Evolutionary conservation across 2,888 invertebrate species (phyloP).

Genomic region (Troides oblongomaculatus): DNA sequence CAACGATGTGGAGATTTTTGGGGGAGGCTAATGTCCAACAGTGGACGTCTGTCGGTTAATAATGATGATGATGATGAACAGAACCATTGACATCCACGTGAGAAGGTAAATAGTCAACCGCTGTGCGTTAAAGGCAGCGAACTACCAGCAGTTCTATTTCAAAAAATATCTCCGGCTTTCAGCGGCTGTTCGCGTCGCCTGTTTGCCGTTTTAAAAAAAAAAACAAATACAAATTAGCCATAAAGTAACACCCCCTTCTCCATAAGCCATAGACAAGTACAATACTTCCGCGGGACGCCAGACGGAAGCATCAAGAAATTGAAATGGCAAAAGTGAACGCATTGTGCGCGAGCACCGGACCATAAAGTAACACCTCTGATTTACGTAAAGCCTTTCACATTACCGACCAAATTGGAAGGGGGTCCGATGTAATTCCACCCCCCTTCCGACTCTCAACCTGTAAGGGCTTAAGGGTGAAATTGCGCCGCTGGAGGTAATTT

Average conservation of each 20-base stretch:
- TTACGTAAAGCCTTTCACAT: constrained; percentile 54
- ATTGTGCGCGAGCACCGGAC: constrained; percentile 35
- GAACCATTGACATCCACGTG: too few relatives aligned
- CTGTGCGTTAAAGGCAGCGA: too few relatives aligned
- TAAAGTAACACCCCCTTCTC: background rate
- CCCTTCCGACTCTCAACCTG: constrained; percentile 30
- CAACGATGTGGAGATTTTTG: too few relatives aligned
- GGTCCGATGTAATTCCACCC: constrained; percentile 43
- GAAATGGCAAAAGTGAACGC: constrained; percentile 13
- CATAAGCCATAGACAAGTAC: constrained; percentile 10
- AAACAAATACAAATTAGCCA: too few relatives aligned
- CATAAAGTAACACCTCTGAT: constrained; percentile 47
- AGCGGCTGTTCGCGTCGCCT: too few relatives aligned
- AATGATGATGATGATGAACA: too few relatives aligned
- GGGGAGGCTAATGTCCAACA: too few relatives aligned
- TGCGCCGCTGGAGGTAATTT: constrained; percentile 39
- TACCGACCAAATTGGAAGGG: constrained; percentile 55
- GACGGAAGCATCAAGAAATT: constrained; percentile 15
- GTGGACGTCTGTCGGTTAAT: too few relatives aligned
- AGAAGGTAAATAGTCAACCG: too few relatives aligned
- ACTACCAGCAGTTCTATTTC: too few relatives aligned
- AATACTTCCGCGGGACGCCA: constrained; percentile 6
- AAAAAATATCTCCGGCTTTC: too few relatives aligned
- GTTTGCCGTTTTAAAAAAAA: too few relatives aligned
- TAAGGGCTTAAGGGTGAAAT: constrained; percentile 40